Evolutionary conservation across 2,888 invertebrate genomes (phyloP).

Genomic region (Drosophila histrio): DNA sequence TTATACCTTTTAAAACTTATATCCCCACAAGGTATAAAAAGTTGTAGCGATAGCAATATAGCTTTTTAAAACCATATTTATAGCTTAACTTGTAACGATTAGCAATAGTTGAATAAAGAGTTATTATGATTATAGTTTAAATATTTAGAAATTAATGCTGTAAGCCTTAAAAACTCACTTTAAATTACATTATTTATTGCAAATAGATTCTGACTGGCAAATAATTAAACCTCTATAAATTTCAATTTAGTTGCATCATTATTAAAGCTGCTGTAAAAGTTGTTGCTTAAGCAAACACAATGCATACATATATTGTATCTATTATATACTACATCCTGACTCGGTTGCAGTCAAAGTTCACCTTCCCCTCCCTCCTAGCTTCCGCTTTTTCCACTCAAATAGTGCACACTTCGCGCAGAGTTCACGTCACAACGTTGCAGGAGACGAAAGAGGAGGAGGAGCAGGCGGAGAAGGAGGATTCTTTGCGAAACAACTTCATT

Average conservation of each 20-base stretch:
- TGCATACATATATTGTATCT: not conserved
- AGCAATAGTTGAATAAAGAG: too few relatives aligned
- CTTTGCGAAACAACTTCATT: conserved; percentile 36
- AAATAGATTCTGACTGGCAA: not conserved
- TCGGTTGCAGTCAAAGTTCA: not conserved
- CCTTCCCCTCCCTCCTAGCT: too few relatives aligned
- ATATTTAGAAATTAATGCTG: too few relatives aligned
- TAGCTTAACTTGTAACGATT: too few relatives aligned
- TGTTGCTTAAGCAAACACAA: not conserved
- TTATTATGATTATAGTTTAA: too few relatives aligned
- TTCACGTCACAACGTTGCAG: not conserved
- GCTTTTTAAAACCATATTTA: too few relatives aligned
- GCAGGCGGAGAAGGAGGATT: too few relatives aligned
- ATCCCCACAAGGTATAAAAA: too few relatives aligned
- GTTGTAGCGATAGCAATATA: too few relatives aligned
- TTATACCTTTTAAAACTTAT: too few relatives aligned
- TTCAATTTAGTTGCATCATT: not conserved
- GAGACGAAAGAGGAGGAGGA: not conserved
- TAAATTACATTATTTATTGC: not conserved
- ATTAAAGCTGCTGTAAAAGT: not conserved
- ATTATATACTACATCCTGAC: not conserved
- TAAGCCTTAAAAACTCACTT: too few relatives aligned
- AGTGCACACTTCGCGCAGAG: not conserved
- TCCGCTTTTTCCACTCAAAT: not conserved
- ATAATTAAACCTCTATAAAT: not conserved